Evolutionary conservation across 2,888 invertebrate species (phyloP).

Genomic region (Tyria jacobaeae): DNA sequence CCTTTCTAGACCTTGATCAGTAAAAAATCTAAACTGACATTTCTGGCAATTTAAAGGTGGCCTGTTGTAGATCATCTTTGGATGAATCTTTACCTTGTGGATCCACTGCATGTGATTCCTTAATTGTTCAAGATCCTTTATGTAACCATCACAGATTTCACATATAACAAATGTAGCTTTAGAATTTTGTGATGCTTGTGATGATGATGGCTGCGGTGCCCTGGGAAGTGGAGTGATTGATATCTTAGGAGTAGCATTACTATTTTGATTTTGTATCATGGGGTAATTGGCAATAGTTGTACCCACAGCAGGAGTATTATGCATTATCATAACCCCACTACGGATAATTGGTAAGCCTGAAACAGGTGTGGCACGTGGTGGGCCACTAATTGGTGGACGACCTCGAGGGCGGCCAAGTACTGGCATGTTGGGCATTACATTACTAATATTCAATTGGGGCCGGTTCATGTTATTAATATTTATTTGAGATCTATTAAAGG

Average conservation of each 20-base stretch:
- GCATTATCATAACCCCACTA: slow-evolving; percentile 90
- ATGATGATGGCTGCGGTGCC: slow-evolving; percentile 83
- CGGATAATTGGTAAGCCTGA: slow-evolving; percentile 82
- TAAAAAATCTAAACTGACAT: slow-evolving; percentile 98
- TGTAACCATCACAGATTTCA: slow-evolving; percentile 99
- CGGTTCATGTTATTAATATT: slow-evolving; percentile 77
- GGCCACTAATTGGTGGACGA: slow-evolving; percentile 74
- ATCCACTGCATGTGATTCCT: slow-evolving; percentile 99
- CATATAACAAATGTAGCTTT: slow-evolving; percentile 97
- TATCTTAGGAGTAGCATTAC: slow-evolving; percentile 93
- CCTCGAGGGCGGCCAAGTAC: slow-evolving; percentile 78
- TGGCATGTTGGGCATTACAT: slow-evolving; percentile 67
- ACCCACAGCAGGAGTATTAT: slow-evolving; percentile 80
- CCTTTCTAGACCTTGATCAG: slow-evolving; percentile 97
- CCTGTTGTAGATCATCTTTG: slow-evolving; percentile 97
- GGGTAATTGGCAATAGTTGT: slow-evolving; percentile 80
- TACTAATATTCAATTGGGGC: slow-evolving; percentile 68
- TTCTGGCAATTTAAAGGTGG: slow-evolving; percentile 98
- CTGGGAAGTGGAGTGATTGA: slow-evolving; percentile 96
- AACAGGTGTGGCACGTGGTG: slow-evolving; percentile 68
- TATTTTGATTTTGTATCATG: slow-evolving; percentile 71
- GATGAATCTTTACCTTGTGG: slow-evolving; percentile 98
- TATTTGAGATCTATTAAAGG: slow-evolving; percentile 81
- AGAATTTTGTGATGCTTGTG: slow-evolving; percentile 72
- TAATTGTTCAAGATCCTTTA: slow-evolving; percentile 97